These are phyloP conservation scores for Diplosoma virens DNA, from an alignment of 23 tunicate genomes.

Conservation along the genomic window DNA sequence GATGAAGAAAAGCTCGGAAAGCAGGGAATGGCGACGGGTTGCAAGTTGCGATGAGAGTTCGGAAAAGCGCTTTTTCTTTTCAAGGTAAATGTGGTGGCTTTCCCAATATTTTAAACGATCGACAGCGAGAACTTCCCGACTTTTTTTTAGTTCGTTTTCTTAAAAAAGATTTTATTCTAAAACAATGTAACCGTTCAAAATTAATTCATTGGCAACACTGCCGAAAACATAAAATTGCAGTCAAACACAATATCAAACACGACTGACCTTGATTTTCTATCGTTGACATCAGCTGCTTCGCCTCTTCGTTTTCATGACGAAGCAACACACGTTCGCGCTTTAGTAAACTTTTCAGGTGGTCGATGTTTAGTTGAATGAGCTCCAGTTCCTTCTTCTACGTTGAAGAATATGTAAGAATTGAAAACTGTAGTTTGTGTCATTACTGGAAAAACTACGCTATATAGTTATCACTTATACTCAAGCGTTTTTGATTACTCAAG, in stretches of 20 bases:
- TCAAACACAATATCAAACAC: too few species aligned
- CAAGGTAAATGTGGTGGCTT: background rate
- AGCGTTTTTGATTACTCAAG: too few species aligned
- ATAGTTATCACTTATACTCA: too few species aligned
- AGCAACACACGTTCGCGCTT: conserved; percentile 26
- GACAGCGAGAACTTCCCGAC: background rate
- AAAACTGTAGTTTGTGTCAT: too few species aligned
- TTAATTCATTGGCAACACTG: background rate
- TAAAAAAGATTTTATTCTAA: background rate
- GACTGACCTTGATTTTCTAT: background rate
- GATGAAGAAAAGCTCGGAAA: conserved; percentile 60
- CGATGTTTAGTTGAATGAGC: conserved; percentile 28
- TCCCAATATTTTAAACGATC: background rate
- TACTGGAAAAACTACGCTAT: too few species aligned
- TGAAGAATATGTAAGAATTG: too few species aligned
- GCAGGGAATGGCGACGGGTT: conserved; percentile 12
- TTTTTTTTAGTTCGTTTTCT: background rate
- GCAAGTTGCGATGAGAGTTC: conserved; percentile 30
- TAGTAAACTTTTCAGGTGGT: conserved; percentile 23
- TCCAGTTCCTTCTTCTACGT: conserved; percentile 42
- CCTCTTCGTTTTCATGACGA: conserved; percentile 15
- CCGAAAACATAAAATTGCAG: too few species aligned
- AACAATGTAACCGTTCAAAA: background rate
- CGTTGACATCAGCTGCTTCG: background rate
- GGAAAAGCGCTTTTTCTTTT: conserved; percentile 12